Evolutionary conservation across 1,140 invertebrate genomes (phyloP), one percentile per base, ranked within the genome.

Genomic region (Dinothrombium tinctorium): DNA sequence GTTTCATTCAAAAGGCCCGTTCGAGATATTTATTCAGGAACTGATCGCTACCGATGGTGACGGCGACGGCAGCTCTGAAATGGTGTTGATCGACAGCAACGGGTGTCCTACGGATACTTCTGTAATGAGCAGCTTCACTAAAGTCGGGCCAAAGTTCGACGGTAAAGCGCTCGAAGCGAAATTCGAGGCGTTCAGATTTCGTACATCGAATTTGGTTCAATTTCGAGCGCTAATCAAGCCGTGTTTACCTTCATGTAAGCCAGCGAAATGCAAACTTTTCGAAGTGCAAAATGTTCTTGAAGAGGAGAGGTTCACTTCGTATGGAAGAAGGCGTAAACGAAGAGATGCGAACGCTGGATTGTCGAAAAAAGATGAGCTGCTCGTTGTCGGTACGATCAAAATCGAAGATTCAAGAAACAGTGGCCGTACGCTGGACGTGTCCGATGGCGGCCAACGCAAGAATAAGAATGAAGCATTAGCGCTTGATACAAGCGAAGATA

Each of bases 181-280:
- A 56, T 89, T 90, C 59, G 83, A 89, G 56, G 84, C 84, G 9
- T 90, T 90, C 70, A 89, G 89, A 45, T 90, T 90, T 64, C 83
- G 83, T 1, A 83, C 81, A 11, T 86, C 82, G 0, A 82, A 89
- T 57, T 73, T 86, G 9, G 84, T 90, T 0, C 83, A 89, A 59
- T 90, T 90, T 70, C 70, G 81, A 36, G 84, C 82, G 1, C 55
- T 89, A 48, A 82, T 90, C 2, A 89, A 82, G 7, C 84, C 84
- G 0, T 89, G 84, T 53, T 77, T 89, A 71, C 81, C 82, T 2
- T 69, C 69, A 17, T 89, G 84, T 54, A 79, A 84, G 57, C 82
- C 84, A 1, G 48, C 45, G 11, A n/a, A 25, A 20, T 47, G 22
- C 37, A 22, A 26, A 9, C 14, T 35, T 21, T 45, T 3, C 9